Base-by-base conservation (phyloP, 2,797 vertebrate species). In the Orientallactaga sibirica region DNA sequence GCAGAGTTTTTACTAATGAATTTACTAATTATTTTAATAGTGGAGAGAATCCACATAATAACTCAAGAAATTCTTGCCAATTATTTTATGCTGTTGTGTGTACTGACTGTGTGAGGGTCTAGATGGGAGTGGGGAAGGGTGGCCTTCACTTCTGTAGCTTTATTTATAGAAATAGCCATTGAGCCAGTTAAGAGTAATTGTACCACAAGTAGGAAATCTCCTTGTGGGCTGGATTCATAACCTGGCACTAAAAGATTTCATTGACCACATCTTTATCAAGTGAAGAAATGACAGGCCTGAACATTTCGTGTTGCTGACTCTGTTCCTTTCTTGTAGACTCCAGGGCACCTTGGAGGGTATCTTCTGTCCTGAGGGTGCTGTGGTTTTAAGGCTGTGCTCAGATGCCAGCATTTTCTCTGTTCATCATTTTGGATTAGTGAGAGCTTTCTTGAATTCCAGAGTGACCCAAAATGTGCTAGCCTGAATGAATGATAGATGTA, bases 1-100 rank as follows among this genome's bases (percentile, higher is more conserved):
- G 25, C 71, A 90, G 79, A 78, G 29, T 79, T 95, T 93, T 68
- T 62, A 77, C 78, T 79, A 70, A 83, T 62, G 20, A 55, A 20
- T 81, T 93, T 92, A 66, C 48, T 86, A 33, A 71, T 76, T 48
- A 19, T 68, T 86, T 91, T 75, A 86, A n/a, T 88, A 75, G 4
- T 33, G 61, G 78, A 43, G 24, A 27, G 16, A 77, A 78, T 83
- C 16, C 33, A 84, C 20, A 62, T 78, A 80, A 66, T 62, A 73
- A 20, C 43, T 91, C 37, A 91, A 67, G 74, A 85, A 90, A 75
- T 89, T 83, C 14, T 55, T 87, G 77, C 4, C 68, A 25, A 1
- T 37, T 86, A 20, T 84, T 92, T 80, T 27, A n/a, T 37, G 19
- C 52, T 52, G 11, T 41, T 67, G 8, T 83, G 43, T 93, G 61